Evolutionary conservation across 2,797 vertebrate genomes (phyloP).

Genomic region (Phoebastria nigripes): DNA sequence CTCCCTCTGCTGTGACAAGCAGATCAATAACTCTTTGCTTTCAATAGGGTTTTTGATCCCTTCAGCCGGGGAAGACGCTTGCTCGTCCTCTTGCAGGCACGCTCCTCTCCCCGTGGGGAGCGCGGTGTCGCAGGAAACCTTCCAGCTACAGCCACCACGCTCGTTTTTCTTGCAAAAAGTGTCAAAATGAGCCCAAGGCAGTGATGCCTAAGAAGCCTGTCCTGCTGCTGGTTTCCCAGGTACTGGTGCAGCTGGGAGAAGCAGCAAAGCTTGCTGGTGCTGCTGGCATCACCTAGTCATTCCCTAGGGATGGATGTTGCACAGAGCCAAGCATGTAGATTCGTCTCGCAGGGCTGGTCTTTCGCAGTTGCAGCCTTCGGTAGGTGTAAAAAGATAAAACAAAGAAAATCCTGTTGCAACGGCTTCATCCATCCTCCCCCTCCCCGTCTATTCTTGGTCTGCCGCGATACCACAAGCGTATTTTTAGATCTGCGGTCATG

Average conservation of each 20-base stretch:
- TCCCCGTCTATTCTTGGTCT: constrained; percentile 63
- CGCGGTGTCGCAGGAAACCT: background rate
- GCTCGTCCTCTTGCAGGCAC: accelerated
- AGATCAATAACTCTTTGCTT: background rate
- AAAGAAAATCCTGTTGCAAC: background rate
- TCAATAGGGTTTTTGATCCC: background rate
- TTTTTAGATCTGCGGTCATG: constrained; percentile 78
- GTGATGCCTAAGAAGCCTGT: background rate
- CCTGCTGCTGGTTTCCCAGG: background rate
- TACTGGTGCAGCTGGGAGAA: background rate
- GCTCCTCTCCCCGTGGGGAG: background rate
- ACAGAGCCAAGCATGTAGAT: accelerated
- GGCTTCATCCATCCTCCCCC: background rate
- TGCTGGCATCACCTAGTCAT: background rate
- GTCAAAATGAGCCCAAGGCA: background rate
- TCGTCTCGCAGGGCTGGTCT: background rate
- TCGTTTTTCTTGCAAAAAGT: background rate
- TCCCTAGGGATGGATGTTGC: background rate
- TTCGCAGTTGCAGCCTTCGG: background rate
- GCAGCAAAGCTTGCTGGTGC: background rate
- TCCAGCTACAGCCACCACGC: background rate
- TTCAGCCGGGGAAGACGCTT: background rate
- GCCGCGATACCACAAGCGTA: constrained; percentile 63
- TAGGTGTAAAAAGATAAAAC: background rate
- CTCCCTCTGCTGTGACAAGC: background rate